phyloP scores from a whole-genome alignment of 2,888 invertebrate species.

The Brachyptera putata region DNA sequence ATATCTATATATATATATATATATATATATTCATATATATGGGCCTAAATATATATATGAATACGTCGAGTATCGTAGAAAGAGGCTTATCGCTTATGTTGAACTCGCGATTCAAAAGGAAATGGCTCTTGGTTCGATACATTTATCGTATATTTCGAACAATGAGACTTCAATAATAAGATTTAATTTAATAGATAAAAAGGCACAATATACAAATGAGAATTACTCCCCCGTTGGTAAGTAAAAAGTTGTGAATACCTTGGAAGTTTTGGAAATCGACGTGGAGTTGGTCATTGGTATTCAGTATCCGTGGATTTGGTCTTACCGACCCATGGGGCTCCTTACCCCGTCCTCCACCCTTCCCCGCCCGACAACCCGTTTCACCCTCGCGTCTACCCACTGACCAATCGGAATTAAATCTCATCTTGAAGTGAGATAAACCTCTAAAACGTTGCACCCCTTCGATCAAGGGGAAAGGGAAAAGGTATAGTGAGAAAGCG shows the following conservation, averaged over 20 bases:
- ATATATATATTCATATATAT: no score
- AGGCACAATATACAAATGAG: background rate
- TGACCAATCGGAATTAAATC: constrained; percentile 19
- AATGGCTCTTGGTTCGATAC: no score
- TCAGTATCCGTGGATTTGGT: constrained; percentile 4
- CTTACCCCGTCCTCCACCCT: background rate
- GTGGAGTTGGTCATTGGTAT: constrained; percentile 12
- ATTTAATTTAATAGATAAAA: constrained; percentile 1
- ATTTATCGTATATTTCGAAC: no score
- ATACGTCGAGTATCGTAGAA: no score
- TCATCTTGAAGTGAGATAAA: constrained; percentile 8
- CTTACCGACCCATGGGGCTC: background rate
- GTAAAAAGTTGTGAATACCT: constrained; percentile 7
- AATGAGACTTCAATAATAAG: no score
- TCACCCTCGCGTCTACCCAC: background rate
- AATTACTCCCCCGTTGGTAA: background rate
- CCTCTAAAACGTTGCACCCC: background rate
- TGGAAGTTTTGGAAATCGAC: constrained; percentile 4
- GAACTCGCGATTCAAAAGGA: no score
- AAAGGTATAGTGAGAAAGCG: no score
- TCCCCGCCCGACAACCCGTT: background rate
- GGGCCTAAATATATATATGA: no score
- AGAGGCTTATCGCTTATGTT: no score
- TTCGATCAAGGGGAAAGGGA: no score
- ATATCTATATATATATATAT: no score